These are phyloP conservation scores for Metridium senile DNA, from an alignment of 92 coral and sea anemone genomes.

Conservation along the genomic window DNA sequence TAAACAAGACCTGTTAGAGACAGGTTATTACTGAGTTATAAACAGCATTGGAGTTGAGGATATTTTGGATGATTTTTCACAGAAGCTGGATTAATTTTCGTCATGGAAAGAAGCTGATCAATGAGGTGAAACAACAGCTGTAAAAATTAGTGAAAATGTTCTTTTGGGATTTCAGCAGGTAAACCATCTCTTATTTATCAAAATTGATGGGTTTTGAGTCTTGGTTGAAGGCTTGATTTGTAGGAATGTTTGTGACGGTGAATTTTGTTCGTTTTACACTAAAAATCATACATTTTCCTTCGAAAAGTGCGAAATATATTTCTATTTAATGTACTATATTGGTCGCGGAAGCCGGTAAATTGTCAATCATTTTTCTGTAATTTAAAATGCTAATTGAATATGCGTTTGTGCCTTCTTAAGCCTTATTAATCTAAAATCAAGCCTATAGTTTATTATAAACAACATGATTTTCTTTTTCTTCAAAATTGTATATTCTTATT, in stretches of 20 bases:
- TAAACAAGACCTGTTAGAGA: background rate
- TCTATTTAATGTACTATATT: too few relatives aligned
- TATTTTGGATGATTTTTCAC: background rate
- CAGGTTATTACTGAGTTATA: background rate
- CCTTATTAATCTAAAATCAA: too few relatives aligned
- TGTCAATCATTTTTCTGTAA: too few relatives aligned
- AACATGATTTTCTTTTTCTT: too few relatives aligned
- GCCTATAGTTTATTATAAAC: too few relatives aligned
- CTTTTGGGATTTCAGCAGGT: conserved; percentile 4
- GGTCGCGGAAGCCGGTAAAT: too few relatives aligned
- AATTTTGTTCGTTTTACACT: background rate
- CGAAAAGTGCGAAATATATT: background rate
- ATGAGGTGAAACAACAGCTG: background rate
- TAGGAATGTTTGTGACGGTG: background rate
- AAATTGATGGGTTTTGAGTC: background rate
- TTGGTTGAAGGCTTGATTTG: background rate
- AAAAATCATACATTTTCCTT: background rate
- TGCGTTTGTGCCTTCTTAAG: too few relatives aligned
- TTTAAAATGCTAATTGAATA: too few relatives aligned
- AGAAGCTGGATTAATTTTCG: too few relatives aligned
- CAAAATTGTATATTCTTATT: too few relatives aligned
- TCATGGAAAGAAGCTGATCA: background rate
- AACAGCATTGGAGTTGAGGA: background rate
- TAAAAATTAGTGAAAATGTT: background rate
- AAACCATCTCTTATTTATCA: background rate